phyloP scores from a whole-genome alignment of 1,140 invertebrate genomes.

The Brachystomella parvula region DNA sequence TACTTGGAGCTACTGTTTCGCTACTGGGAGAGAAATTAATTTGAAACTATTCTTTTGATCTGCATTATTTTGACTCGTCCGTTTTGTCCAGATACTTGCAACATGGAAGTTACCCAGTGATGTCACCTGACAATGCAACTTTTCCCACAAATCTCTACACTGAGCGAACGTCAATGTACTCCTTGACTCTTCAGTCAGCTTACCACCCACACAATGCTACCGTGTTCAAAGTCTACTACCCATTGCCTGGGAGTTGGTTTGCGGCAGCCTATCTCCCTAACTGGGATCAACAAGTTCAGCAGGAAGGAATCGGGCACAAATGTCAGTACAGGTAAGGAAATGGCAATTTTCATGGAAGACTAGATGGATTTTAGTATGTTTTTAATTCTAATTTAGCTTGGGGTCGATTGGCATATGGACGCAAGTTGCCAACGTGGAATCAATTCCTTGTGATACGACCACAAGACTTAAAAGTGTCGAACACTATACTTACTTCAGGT shows the following conservation, averaged over 20 bases:
- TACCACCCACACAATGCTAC: conserved; percentile 46
- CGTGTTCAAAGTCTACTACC: conserved; percentile 52
- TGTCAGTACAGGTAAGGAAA: conserved; percentile 42
- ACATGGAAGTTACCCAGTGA: conserved; percentile 65
- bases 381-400: too few relatives aligned
- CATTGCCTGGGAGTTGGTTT: conserved; percentile 68
- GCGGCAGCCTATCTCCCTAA: conserved; percentile 64
- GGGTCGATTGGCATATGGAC: conserved; percentile 51
- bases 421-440: conserved; percentile 43
- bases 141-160: conserved; percentile 54
- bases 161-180: conserved; percentile 41
- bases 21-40: background rate
- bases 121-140: conserved; percentile 63
- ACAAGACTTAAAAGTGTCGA: conserved; percentile 42
- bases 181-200: conserved; percentile 47
- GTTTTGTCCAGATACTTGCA: conserved; percentile 47
- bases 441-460: conserved; percentile 43
- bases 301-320: conserved; percentile 49
- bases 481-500: conserved; percentile 48
- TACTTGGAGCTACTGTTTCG: background rate
- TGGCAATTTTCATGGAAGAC: background rate
- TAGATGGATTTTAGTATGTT: too few relatives aligned
- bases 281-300: conserved; percentile 50
- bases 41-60: conserved; percentile 6
- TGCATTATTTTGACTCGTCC: conserved; percentile 5